Evolutionary conservation across 2,113 vertebrate species (phyloP).

Genomic region (Sinocyclocheilus rhinocerous): DNA sequence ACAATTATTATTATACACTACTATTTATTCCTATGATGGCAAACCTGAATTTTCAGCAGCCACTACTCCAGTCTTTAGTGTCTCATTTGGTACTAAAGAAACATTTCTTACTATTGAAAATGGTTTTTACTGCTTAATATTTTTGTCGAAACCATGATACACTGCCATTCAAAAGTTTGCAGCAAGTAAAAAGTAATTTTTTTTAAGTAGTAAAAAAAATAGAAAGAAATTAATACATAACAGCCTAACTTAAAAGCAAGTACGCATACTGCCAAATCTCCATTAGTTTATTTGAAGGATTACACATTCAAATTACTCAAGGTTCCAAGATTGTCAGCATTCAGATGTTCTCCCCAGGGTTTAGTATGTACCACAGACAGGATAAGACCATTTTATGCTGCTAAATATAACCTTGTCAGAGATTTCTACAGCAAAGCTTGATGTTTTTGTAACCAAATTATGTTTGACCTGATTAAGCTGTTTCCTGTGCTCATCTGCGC

Average conservation of each 20-base stretch:
- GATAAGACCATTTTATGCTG: conserved; percentile 46
- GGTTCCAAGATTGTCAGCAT: neutral
- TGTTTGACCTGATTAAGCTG: conserved; percentile 63
- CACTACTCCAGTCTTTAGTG: no score
- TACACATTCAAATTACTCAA: neutral
- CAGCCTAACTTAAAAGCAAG: neutral
- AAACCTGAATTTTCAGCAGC: no score
- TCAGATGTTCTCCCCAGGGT: conserved; percentile 24
- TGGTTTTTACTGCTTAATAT: no score
- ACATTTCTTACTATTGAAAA: no score
- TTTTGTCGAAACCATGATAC: no score
- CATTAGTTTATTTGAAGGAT: neutral
- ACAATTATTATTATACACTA: no score
- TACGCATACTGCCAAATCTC: neutral
- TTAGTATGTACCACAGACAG: conserved; percentile 12
- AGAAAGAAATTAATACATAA: no score
- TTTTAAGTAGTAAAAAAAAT: no score
- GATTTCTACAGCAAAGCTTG: conserved; percentile 32
- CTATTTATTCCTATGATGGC: no score
- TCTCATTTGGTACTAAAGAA: no score
- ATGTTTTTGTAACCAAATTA: conserved; percentile 54
- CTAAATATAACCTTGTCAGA: conserved; percentile 51
- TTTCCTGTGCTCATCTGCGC: conserved; percentile 64
- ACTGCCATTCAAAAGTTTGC: no score
- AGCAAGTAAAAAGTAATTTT: no score